Base-by-base conservation (phyloP, 2,797 vertebrate genomes). In the Botia kubotai region DNA sequence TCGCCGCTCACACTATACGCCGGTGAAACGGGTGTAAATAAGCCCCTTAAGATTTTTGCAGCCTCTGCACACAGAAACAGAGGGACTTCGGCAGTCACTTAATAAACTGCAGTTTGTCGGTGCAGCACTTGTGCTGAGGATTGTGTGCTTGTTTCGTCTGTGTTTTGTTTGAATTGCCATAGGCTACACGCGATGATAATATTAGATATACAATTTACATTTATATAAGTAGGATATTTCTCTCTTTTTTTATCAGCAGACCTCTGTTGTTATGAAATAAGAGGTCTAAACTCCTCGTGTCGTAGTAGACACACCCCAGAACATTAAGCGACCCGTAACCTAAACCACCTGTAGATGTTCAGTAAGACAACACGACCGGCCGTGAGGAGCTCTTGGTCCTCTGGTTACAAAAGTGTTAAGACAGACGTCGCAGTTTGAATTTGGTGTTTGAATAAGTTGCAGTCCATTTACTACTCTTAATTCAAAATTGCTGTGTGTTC, bases 391-490 rank as follows among this genome's bases (percentile, higher is more conserved):
- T 29, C 43, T 52, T 36, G 52, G 13, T 39, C 67, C 13, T 48
- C 72, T 71, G 73, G 66, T 55, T 60, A 68, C 46, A 26, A 69
- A 72, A 76, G 76, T 67, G 68, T 82, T 75, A 52, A 78, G 73
- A 71, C 82, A 3, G 33, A 75, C 57, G 74, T 46, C 33, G 67
- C 88, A 85, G 86, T 84, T 84, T 87, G 91, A 90, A 91, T 91
- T 88, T 85, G 88, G 50, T 81, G 85, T 90, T 91, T 92, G 90
- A 91, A 94, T 93, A 93, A 90, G 92, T 92, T 91, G 92, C 92
- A 92, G 87, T 93, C 91, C 89, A 94, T 90, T 93, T 92, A 91
- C 90, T 92, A 91, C 68, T 81, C 69, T 93, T 92, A 90, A 93
- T 94, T 92, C 91, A 89, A 87, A 91, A 92, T 90, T 90, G 88